Evolutionary conservation across 2,888 invertebrate genomes (phyloP).

Genomic region (Trypoxylon attenuatum): DNA sequence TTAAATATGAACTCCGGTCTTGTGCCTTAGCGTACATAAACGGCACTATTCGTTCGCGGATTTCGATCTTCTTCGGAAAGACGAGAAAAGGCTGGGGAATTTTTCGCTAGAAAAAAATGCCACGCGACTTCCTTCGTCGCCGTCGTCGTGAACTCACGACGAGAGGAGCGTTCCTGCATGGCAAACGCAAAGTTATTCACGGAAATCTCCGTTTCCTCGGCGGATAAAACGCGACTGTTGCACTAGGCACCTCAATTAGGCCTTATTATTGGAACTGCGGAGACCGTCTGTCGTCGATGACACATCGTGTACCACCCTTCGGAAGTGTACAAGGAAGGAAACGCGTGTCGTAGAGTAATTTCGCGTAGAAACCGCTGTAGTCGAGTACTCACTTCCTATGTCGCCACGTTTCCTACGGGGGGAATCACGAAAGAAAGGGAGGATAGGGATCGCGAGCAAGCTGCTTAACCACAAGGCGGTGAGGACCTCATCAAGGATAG

Average conservation of each 20-base stretch:
- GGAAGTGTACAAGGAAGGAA: background rate
- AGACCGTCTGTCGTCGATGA: too few relatives aligned
- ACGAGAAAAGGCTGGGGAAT: too few relatives aligned
- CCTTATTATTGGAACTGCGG: background rate
- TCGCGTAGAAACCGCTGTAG: constrained; percentile 19
- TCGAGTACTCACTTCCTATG: constrained; percentile 43
- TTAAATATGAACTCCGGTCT: too few relatives aligned
- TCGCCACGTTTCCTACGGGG: constrained; percentile 35
- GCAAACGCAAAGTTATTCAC: constrained; percentile 63
- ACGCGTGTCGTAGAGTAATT: constrained; percentile 9
- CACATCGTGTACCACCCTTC: too few relatives aligned
- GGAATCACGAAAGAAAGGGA: constrained; percentile 60
- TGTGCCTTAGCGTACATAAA: too few relatives aligned
- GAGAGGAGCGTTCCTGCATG: constrained; percentile 62
- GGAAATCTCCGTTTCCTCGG: constrained; percentile 58
- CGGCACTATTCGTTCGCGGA: too few relatives aligned
- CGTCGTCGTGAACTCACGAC: constrained; percentile 54
- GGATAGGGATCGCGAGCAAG: constrained; percentile 45
- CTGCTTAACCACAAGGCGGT: constrained; percentile 49
- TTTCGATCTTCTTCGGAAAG: too few relatives aligned
- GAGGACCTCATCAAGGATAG: constrained; percentile 44
- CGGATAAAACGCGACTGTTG: constrained; percentile 34
- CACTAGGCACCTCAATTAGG: background rate
- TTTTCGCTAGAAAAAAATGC: constrained; percentile 54
- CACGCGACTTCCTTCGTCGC: constrained; percentile 57